These are phyloP conservation scores for Zelostemma sp. DNA, from an alignment of 1,140 invertebrate genomes.

Conservation along the genomic window DNA sequence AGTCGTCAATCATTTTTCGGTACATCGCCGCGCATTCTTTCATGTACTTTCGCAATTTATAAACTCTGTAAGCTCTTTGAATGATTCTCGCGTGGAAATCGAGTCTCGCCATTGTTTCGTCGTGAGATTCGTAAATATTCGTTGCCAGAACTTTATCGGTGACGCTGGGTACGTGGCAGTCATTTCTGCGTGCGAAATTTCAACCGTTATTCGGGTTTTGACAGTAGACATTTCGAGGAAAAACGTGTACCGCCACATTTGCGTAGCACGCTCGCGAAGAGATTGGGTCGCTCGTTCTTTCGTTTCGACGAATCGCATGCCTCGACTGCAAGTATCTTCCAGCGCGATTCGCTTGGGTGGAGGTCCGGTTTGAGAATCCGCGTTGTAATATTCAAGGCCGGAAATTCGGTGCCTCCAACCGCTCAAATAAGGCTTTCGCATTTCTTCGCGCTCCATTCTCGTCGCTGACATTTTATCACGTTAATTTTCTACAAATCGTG, in stretches of 20 bases:
- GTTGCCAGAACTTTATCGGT: slow-evolving; percentile 72
- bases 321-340: slow-evolving; percentile 70
- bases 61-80: slow-evolving; percentile 72
- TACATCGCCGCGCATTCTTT: slow-evolving; percentile 54
- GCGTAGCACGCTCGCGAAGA: slow-evolving; percentile 49
- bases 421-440: slow-evolving; percentile 75
- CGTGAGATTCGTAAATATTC: slow-evolving; percentile 71
- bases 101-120: slow-evolving; percentile 70
- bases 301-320: slow-evolving; percentile 73
- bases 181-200: slow-evolving; percentile 50
- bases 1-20: slow-evolving; percentile 54
- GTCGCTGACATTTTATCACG: slow-evolving; percentile 40
- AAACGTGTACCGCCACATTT: slow-evolving; percentile 64
- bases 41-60: slow-evolving; percentile 57
- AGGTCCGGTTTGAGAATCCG: slow-evolving; percentile 76
- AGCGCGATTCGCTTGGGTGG: slow-evolving; percentile 66
- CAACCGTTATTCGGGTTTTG: too few relatives aligned
- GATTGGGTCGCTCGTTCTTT: slow-evolving; percentile 63
- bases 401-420: slow-evolving; percentile 74
- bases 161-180: slow-evolving; percentile 72
- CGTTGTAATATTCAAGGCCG: slow-evolving; percentile 74
- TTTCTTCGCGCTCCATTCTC: slow-evolving; percentile 71
- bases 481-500: too few relatives aligned
- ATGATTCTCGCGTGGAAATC: slow-evolving; percentile 72
- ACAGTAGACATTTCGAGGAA: too few relatives aligned